Percentiles rank a stretch among this genome's conserved stretches.
phyloP scores from a whole-genome alignment of 2,797 vertebrate species.

The Tenualosa thibaudeaui region DNA sequence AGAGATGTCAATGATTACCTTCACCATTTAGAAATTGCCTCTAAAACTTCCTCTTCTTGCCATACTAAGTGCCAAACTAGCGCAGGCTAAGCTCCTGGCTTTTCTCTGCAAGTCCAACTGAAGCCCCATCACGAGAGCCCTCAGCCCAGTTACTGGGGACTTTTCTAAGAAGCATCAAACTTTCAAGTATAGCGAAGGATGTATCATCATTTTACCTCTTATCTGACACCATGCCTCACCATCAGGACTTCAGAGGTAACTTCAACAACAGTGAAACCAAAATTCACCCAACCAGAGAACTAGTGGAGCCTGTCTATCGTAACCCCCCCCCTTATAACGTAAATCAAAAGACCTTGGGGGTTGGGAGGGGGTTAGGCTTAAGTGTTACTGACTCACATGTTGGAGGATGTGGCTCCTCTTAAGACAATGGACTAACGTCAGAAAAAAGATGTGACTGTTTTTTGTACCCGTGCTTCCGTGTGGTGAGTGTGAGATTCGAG shows the following conservation, averaged over 20 bases:
- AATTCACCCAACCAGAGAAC: not conserved
- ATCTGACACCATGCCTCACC: not conserved
- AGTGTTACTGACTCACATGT: not conserved
- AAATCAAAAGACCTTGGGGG: not conserved
- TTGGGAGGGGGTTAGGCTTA: not conserved
- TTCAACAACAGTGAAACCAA: not conserved
- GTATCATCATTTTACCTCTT: not conserved
- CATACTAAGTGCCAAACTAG: constrained; percentile 17
- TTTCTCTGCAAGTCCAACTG: not conserved
- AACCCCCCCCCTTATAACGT: not conserved
- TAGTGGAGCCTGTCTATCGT: not conserved
- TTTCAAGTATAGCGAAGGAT: not conserved
- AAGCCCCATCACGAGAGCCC: not conserved
- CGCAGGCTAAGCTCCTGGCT: not conserved
- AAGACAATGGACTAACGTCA: not conserved
- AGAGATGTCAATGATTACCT: not conserved
- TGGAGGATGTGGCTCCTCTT: not conserved
- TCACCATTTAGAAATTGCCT: not conserved
- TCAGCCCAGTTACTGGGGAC: not conserved
- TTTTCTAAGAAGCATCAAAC: not conserved
- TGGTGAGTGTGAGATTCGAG: not conserved
- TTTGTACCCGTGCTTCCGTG: not conserved
- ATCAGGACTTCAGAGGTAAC: not conserved
- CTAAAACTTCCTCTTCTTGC: not conserved
- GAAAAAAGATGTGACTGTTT: not conserved